Conservation (phyloP, 2,888 invertebrate species). For the Atherix ibis region DNA sequence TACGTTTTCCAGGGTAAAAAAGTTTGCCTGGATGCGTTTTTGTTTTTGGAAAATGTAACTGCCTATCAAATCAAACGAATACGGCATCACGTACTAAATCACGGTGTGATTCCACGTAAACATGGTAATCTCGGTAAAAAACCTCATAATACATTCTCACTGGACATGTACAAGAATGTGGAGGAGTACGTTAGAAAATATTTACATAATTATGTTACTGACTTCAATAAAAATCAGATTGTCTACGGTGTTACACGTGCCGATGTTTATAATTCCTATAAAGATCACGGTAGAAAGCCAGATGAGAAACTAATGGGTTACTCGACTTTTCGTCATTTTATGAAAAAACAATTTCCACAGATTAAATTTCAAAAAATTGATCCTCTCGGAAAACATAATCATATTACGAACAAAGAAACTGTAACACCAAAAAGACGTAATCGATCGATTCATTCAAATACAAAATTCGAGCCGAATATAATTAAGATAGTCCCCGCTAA, state of each 20-base stretch:
- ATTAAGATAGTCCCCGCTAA: too few relatives aligned
- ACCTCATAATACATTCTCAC: slow-evolving; percentile 62
- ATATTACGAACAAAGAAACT: too few relatives aligned
- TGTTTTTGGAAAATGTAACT: slow-evolving; percentile 64
- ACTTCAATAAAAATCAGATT: slow-evolving; percentile 36
- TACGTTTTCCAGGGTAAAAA: slow-evolving; percentile 64
- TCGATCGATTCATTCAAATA: not conserved
- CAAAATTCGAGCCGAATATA: too few relatives aligned
- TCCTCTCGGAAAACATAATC: not conserved
- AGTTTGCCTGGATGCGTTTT: slow-evolving; percentile 62
- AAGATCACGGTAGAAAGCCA: slow-evolving; percentile 51
- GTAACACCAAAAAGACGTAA: too few relatives aligned
- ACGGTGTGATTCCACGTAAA: slow-evolving; percentile 60
- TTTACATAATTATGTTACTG: slow-evolving; percentile 33
- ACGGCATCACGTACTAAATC: slow-evolving; percentile 60
- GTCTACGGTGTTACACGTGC: slow-evolving; percentile 43
- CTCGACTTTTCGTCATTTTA: slow-evolving; percentile 62
- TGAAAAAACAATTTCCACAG: slow-evolving; percentile 68
- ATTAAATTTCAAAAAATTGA: slow-evolving; percentile 42
- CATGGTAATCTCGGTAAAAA: slow-evolving; percentile 68
- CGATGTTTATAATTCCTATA: slow-evolving; percentile 58
- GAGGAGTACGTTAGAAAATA: slow-evolving; percentile 61
- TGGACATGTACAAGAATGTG: slow-evolving; percentile 63
- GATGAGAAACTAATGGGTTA: slow-evolving; percentile 64
- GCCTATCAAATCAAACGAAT: slow-evolving; percentile 64